Base-by-base conservation (phyloP, 2,888 invertebrate genomes). In the Globia sparganii region DNA sequence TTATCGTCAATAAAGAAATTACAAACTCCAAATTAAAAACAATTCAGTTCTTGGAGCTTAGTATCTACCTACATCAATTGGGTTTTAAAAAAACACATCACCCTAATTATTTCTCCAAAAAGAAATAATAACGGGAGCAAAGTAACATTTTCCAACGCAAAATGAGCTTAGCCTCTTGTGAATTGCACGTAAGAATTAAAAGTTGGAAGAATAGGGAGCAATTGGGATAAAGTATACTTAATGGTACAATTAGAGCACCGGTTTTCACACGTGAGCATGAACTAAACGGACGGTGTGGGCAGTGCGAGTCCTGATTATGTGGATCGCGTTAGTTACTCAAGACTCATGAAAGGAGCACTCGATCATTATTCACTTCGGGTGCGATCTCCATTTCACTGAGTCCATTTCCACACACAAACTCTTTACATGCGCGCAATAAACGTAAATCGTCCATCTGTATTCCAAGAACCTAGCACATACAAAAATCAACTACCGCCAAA, bases 301-400 rank as follows among this genome's bases (percentile, higher is more conserved):
- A 75, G 61, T 34, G 31, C 49, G 72, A 78, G 72, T 31, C 53
- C 37, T 72, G 46, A 40, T 67, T 75, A 86, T 80, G 80, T 85
- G 75, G 78, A 79, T 79, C 79, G 76, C 68, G 73, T 80, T 83
- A 87, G 84, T 85, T 86, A 87, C 78, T 80, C 72, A 80, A 86
- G 78, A n/a, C 83, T 86, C 80, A 79, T 80, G 77, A 88, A 91
- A 88, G 81, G 79, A 84, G 78, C 83, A 79, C 87, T 91, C 85
- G 71, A 91, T 94, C 88, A 88, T 91, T 92, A 93, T 93, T 94
- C 93, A 90, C 79, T 77, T 61, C 81, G 86, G 80, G 91, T 91
- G 84, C 90, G 87, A 89, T 91, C 86, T 90, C 84, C 88, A 90
- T 93, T 92, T 91, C 86, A 88, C 90, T 72, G 84, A 84, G 79